Conservation (phyloP, 2,888 invertebrate genomes). For the Steinernema scapterisci region DNA sequence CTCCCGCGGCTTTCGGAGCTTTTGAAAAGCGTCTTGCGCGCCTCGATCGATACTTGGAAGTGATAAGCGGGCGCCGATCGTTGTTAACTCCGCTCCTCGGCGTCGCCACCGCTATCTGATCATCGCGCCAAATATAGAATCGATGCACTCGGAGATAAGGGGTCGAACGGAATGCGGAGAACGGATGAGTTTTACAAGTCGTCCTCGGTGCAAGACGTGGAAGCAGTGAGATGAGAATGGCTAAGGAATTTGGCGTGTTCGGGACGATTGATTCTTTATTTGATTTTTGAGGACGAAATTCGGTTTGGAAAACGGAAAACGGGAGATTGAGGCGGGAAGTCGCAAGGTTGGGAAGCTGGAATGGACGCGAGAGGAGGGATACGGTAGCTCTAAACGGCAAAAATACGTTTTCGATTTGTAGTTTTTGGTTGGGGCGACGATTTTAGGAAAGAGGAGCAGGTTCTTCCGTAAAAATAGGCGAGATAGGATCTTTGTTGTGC, state of each 20-base stretch:
- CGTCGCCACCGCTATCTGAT: constrained; percentile 29
- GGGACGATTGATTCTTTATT: background rate
- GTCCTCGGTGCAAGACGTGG: background rate
- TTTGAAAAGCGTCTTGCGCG: background rate
- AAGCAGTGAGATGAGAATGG: background rate
- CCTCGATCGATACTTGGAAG: constrained; percentile 15
- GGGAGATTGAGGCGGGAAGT: background rate
- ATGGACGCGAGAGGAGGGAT: too few relatives aligned
- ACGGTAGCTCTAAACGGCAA: too few relatives aligned
- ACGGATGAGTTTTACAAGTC: constrained; percentile 7
- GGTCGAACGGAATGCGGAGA: background rate
- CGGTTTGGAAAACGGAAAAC: background rate
- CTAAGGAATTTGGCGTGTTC: background rate
- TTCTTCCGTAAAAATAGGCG: too few relatives aligned
- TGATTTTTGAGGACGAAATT: background rate
- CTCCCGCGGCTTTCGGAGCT: background rate
- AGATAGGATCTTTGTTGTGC: too few relatives aligned
- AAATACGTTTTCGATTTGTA: too few relatives aligned
- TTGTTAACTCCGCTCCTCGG: background rate
- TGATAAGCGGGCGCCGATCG: constrained; percentile 24
- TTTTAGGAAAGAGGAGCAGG: too few relatives aligned
- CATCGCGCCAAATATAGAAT: constrained; percentile 28
- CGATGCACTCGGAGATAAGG: constrained; percentile 24
- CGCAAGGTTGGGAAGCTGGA: background rate
- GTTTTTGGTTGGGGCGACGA: too few relatives aligned